A percentile compares a stretch with the other conserved stretches of the same genome.
Evolutionary conservation across 53 echinoderm and acorn worm genomes (phyloP).

Genomic region (Echinarachnius parma): DNA sequence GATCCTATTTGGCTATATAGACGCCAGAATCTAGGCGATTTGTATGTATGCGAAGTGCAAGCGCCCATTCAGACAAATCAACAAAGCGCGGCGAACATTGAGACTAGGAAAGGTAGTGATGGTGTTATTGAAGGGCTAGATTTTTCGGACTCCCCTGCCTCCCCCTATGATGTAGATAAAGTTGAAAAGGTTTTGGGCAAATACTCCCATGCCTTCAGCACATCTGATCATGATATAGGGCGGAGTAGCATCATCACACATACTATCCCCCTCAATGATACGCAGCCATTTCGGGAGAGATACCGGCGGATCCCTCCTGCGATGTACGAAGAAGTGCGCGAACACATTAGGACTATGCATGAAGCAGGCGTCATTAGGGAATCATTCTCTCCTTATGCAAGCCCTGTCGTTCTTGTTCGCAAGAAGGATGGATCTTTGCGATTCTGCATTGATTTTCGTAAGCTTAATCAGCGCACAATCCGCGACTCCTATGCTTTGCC

Average conservation of each 20-base stretch:
- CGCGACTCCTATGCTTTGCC: conserved; percentile 47
- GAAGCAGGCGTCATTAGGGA: conserved; percentile 29
- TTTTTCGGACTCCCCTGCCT: conserved; percentile 21
- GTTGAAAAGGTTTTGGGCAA: not conserved
- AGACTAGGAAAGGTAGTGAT: not conserved
- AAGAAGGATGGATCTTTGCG: conserved; percentile 47
- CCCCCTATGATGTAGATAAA: not conserved
- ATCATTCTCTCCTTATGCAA: conserved; percentile 51
- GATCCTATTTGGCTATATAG: not conserved
- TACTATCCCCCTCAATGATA: conserved; percentile 40
- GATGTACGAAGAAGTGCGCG: conserved; percentile 45
- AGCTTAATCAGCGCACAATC: conserved; percentile 33
- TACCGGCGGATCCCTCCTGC: conserved; percentile 46
- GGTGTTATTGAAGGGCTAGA: conserved; percentile 5
- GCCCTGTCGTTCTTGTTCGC: conserved; percentile 50
- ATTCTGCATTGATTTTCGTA: conserved; percentile 50
- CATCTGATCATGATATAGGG: conserved; percentile 35
- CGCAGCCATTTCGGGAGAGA: conserved; percentile 39
- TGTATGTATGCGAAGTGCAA: conserved; percentile 2
- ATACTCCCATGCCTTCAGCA: conserved; percentile 30
- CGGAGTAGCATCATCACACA: conserved; percentile 24
- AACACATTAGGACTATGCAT: conserved; percentile 34
- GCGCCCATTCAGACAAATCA: not conserved
- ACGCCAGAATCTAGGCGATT: not conserved
- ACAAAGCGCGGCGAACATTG: not conserved